These are phyloP conservation scores for Solea solea DNA, from an alignment of 2,113 vertebrate genomes.

Conservation along the genomic window DNA sequence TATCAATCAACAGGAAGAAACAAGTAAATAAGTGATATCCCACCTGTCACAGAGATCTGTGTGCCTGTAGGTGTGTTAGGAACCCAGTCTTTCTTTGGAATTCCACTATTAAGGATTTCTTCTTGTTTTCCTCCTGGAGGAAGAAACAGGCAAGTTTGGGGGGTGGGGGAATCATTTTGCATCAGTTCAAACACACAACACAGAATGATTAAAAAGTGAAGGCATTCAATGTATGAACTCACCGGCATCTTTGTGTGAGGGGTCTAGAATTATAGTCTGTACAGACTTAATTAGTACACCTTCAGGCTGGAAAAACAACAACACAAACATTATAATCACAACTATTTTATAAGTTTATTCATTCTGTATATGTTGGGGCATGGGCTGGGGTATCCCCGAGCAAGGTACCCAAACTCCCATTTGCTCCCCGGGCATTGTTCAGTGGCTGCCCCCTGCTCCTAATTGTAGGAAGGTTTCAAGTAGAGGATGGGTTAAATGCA, in stretches of 20 bases:
- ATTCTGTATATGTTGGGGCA: constrained; percentile 77
- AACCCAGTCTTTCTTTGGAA: constrained; percentile 43
- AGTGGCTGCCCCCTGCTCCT: too few species aligned
- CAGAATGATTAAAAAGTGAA: rapidly evolving
- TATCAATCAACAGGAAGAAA: background rate
- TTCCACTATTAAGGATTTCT: constrained; percentile 48
- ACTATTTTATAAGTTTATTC: constrained; percentile 1
- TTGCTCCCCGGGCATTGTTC: too few species aligned
- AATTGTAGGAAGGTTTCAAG: too few species aligned
- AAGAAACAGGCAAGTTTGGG: background rate
- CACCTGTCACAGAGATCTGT: too few species aligned
- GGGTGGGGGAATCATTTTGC: background rate
- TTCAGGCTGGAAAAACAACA: constrained; percentile 77
- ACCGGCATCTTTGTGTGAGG: constrained; percentile 71
- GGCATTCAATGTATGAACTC: constrained; percentile 25
- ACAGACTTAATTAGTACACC: constrained; percentile 74
- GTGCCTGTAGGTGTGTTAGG: constrained; percentile 53
- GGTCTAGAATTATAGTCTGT: constrained; percentile 45
- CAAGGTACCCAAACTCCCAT: too few species aligned
- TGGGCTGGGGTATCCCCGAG: too few species aligned
- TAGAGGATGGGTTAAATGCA: too few species aligned
- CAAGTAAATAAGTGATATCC: background rate
- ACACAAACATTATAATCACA: constrained; percentile 56
- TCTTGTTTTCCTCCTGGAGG: constrained; percentile 60
- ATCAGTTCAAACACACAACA: background rate